These are phyloP conservation scores for Podargus strigoides DNA, from an alignment of 2,797 vertebrate species.

Conservation along the genomic window DNA sequence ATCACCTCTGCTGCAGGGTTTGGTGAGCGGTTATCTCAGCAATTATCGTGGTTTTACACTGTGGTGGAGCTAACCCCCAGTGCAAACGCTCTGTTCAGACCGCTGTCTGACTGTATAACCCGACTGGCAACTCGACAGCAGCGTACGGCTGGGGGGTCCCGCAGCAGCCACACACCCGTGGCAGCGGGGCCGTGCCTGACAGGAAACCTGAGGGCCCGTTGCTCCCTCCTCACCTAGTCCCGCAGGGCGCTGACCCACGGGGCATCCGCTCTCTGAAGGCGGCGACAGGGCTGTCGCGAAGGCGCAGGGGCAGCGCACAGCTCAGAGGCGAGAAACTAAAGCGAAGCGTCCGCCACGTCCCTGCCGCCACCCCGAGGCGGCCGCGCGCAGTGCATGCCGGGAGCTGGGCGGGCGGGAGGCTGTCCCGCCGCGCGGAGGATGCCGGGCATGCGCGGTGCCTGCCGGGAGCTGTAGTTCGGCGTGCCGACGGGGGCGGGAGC, in stretches of 20 bases:
- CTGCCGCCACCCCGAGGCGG: accelerated
- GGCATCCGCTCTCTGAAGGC: no score
- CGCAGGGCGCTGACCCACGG: no score
- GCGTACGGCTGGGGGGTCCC: not conserved
- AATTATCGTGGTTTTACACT: not conserved
- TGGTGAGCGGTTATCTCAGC: not conserved
- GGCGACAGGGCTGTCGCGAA: not conserved
- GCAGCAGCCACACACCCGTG: no score
- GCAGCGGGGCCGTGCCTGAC: no score
- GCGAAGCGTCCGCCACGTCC: accelerated
- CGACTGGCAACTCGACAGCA: no score
- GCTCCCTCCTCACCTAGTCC: not conserved
- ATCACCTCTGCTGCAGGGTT: not conserved
- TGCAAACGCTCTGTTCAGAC: not conserved
- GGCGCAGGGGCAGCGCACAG: not conserved
- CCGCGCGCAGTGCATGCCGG: not conserved
- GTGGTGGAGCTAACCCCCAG: not conserved
- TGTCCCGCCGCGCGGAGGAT: accelerated
- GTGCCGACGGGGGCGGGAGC: not conserved
- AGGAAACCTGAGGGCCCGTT: no score
- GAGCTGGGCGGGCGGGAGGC: no score
- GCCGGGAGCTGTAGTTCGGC: slow-evolving; percentile 5
- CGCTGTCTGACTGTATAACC: not conserved
- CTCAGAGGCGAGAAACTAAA: accelerated
- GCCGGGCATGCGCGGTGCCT: not conserved